Evolutionary conservation across 2,888 invertebrate species (phyloP).

Genomic region (Cantharis rufa): DNA sequence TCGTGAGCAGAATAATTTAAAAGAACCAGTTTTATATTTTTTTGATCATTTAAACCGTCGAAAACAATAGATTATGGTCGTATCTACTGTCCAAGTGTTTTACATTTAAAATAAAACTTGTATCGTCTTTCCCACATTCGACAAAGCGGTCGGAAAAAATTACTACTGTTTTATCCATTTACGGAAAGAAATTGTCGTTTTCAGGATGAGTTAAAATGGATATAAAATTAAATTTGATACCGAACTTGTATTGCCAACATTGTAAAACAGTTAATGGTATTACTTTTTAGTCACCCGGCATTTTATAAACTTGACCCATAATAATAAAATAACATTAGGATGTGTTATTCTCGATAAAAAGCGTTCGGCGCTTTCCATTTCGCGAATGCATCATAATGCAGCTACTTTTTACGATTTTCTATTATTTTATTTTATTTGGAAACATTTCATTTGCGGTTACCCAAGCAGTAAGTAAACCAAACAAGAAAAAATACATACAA

Average conservation of each 20-base stretch:
- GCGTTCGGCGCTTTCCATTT: neutral
- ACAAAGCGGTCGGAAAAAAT: slow-evolving; percentile 34
- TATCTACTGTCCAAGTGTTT: slow-evolving; percentile 9
- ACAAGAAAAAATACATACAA: slow-evolving; percentile 23
- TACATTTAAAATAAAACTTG: slow-evolving; percentile 28
- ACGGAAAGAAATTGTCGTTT: slow-evolving; percentile 36
- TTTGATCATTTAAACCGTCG: slow-evolving; percentile 10
- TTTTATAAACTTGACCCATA: slow-evolving; percentile 34
- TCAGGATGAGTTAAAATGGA: slow-evolving; percentile 41
- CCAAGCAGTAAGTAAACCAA: slow-evolving; percentile 21
- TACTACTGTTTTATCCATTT: slow-evolving; percentile 38
- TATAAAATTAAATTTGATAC: slow-evolving; percentile 48
- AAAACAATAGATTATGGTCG: slow-evolving; percentile 9
- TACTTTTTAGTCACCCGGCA: slow-evolving; percentile 45
- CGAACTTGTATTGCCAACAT: slow-evolving; percentile 34
- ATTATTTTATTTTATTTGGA: slow-evolving; percentile 1
- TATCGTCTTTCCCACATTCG: slow-evolving; percentile 38
- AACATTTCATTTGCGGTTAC: slow-evolving; percentile 27
- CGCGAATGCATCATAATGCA: neutral
- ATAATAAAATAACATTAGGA: slow-evolving; percentile 11
- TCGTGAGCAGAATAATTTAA: slow-evolving; percentile 8
- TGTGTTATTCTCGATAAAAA: neutral
- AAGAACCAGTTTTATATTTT: slow-evolving; percentile 1
- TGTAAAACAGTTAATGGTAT: slow-evolving; percentile 52
- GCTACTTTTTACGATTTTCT: neutral